phyloP scores from a whole-genome alignment of 2,797 vertebrate species.

The Myotis vivesi region DNA sequence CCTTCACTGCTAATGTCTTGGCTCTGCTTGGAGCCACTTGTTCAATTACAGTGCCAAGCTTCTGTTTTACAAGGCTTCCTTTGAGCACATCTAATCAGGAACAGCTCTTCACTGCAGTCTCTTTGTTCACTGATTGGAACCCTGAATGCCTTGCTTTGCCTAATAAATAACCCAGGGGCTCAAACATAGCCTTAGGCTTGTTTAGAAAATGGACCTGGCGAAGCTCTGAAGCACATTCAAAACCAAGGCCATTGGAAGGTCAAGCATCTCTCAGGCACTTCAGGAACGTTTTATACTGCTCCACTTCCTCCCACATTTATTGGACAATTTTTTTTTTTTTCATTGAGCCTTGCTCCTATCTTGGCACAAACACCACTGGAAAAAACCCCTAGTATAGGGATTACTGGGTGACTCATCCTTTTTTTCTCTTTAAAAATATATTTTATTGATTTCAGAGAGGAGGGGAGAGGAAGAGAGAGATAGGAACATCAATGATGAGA shows the following conservation, averaged over 20 bases:
- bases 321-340: not conserved
- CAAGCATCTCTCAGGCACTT: not conserved
- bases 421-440: not conserved
- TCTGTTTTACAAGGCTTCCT: constrained; percentile 72
- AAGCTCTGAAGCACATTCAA: not conserved
- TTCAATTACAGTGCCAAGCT: constrained; percentile 64
- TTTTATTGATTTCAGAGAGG: too few relatives aligned
- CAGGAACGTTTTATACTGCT: constrained; percentile 2
- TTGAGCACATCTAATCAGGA: constrained; percentile 70
- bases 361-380: not conserved
- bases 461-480: too few relatives aligned
- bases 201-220: constrained; percentile 56
- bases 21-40: constrained; percentile 62
- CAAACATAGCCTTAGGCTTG: constrained; percentile 64
- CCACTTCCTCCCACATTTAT: not conserved
- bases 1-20: constrained; percentile 64
- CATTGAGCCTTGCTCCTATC: not conserved
- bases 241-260: constrained; percentile 41
- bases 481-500: too few relatives aligned
- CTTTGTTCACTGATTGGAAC: constrained; percentile 76
- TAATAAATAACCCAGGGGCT: constrained; percentile 78
- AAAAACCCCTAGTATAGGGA: not conserved
- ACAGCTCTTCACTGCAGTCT: constrained; percentile 66
- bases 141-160: constrained; percentile 71
- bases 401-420: not conserved